Evolutionary conservation across 2,113 vertebrate species (phyloP).

Genomic region (Suncus etruscus): DNA sequence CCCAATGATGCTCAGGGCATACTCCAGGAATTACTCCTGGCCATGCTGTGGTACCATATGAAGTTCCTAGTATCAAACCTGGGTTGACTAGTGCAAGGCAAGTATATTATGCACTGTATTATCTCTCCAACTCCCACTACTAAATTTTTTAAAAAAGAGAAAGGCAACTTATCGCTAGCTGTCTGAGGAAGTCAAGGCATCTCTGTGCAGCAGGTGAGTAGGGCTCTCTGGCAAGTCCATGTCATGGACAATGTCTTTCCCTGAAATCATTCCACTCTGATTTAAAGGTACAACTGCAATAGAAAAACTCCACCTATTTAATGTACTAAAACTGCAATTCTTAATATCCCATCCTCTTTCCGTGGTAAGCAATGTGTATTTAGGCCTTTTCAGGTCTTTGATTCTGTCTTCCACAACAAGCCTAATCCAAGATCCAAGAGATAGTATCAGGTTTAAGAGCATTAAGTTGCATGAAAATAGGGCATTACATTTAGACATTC

Average conservation of each 20-base stretch:
- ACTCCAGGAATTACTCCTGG: too few species aligned
- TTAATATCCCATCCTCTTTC: neutral
- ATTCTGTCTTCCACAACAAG: constrained; percentile 56
- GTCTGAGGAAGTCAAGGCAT: neutral
- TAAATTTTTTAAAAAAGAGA: too few species aligned
- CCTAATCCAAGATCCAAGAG: constrained; percentile 79
- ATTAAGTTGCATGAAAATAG: constrained; percentile 74
- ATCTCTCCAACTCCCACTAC: too few species aligned
- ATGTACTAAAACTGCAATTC: neutral
- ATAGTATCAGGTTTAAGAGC: constrained; percentile 65
- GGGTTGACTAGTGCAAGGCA: too few species aligned
- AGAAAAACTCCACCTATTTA: neutral
- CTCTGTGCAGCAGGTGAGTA: neutral
- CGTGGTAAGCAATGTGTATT: neutral
- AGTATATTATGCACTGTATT: too few species aligned
- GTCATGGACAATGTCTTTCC: neutral
- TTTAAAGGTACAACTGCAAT: neutral
- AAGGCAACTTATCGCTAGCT: neutral
- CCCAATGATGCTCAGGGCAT: too few species aligned
- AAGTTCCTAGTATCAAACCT: too few species aligned
- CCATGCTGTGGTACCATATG: too few species aligned
- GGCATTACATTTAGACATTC: constrained; percentile 5
- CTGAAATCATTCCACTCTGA: neutral
- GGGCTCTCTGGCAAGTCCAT: neutral
- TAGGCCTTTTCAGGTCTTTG: constrained; percentile 7